phyloP scores from a whole-genome alignment of 2,113 vertebrate species.

The Herpetotheres cachinnans region DNA sequence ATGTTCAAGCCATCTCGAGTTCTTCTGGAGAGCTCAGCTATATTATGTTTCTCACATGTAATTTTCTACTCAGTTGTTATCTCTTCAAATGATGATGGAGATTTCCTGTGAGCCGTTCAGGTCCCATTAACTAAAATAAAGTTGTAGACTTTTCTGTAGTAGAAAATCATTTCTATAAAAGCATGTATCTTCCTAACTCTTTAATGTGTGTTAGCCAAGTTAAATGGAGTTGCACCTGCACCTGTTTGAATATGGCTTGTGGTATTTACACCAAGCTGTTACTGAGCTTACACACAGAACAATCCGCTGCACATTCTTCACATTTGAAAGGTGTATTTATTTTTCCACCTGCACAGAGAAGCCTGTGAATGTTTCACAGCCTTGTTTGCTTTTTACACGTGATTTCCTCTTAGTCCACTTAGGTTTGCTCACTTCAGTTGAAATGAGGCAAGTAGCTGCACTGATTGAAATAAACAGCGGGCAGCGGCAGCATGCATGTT shows the following conservation, averaged over 20 bases:
- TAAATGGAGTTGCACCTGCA: not conserved
- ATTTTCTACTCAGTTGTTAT: not conserved
- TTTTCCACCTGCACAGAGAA: not conserved
- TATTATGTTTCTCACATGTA: not conserved
- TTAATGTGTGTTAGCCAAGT: fast-evolving
- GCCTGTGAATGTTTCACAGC: not conserved
- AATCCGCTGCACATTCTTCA: not conserved
- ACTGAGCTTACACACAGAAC: not conserved
- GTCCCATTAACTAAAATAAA: not conserved
- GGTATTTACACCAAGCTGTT: not conserved
- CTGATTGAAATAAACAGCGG: fast-evolving
- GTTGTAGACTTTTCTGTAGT: not conserved
- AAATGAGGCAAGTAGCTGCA: not conserved
- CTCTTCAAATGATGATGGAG: not conserved
- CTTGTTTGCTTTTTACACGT: not conserved
- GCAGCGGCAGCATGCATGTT: not conserved
- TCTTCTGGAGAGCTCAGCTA: not conserved
- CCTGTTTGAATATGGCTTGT: fast-evolving
- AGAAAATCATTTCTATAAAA: not conserved
- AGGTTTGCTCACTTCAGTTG: not conserved
- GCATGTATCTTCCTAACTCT: not conserved
- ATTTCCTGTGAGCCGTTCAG: not conserved
- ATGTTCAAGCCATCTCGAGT: not conserved
- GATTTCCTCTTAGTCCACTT: not conserved
- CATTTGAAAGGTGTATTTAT: not conserved